Conservation (phyloP, 2,888 invertebrate genomes). For the Cotesia congregata region DNA sequence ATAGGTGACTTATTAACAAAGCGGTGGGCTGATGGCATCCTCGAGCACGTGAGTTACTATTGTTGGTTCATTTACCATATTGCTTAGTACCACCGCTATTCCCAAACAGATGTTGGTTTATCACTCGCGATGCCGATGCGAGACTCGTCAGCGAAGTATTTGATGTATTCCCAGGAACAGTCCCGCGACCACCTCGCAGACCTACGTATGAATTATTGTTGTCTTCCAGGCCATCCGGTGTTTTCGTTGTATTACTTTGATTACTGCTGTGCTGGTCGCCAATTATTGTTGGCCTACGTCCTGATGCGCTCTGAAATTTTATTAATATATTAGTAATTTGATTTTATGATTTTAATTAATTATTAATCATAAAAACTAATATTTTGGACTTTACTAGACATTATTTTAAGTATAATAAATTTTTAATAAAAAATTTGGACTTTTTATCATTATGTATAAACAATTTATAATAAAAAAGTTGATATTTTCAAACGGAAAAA, state of each 20-base stretch:
- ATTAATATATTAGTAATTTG: conserved; percentile 1
- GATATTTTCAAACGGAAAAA: no score
- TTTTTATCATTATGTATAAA: no score
- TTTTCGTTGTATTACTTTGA: conserved; percentile 15
- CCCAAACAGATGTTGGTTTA: conserved; percentile 83
- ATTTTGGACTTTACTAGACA: no score
- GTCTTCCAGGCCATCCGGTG: conserved; percentile 54
- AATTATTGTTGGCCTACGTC: conserved; percentile 59
- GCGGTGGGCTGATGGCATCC: conserved; percentile 24
- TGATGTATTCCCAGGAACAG: conserved; percentile 37
- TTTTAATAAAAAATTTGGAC: no score
- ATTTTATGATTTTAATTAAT: no score
- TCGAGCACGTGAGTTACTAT: conserved; percentile 22
- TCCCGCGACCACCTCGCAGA: conserved; percentile 67
- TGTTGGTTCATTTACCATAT: conserved; percentile 62
- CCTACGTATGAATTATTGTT: conserved; percentile 70
- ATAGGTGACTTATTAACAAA: conserved; percentile 22
- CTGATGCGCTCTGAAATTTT: conserved; percentile 60
- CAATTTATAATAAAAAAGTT: no score
- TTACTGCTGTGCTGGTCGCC: conserved; percentile 48
- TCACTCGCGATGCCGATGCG: conserved; percentile 80
- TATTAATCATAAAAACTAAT: no score
- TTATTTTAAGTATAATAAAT: no score
- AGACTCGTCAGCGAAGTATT: conserved; percentile 76
- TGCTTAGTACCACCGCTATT: conserved; percentile 72